Percentiles rank a stretch among this genome's conserved stretches.
phyloP scores from a whole-genome alignment of 2,888 invertebrate genomes.

The Merodon equestris region DNA sequence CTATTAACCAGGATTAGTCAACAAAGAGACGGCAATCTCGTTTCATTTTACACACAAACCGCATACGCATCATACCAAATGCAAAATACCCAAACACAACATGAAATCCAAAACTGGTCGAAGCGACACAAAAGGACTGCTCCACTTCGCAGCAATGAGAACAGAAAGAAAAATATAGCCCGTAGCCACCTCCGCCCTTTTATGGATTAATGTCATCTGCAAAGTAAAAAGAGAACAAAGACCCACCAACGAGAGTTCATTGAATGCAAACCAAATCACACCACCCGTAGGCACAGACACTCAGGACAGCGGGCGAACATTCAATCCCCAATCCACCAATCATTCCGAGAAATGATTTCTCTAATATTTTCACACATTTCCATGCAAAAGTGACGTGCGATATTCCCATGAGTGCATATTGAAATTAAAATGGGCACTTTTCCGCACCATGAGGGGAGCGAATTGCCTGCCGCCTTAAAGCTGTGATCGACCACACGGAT shows the following conservation, averaged over 20 bases:
- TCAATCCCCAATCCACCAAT: too few species aligned
- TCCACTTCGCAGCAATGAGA: too few species aligned
- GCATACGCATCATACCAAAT: too few species aligned
- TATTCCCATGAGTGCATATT: not conserved
- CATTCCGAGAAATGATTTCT: too few species aligned
- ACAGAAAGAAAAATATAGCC: conserved; percentile 7
- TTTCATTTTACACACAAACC: not conserved
- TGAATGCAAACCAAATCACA: not conserved
- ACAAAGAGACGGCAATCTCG: not conserved
- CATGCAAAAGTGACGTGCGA: too few species aligned
- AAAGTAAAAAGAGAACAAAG: conserved; percentile 40
- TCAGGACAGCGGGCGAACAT: too few species aligned
- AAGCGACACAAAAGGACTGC: too few species aligned
- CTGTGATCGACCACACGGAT: conserved; percentile 46
- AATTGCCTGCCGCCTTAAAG: conserved; percentile 51
- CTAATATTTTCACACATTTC: too few species aligned
- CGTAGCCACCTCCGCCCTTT: conserved; percentile 50
- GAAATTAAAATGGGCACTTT: conserved; percentile 10
- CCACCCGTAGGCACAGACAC: too few species aligned
- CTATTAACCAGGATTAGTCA: conserved; percentile 1
- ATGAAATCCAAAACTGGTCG: too few species aligned
- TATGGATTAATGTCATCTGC: conserved; percentile 45
- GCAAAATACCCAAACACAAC: too few species aligned
- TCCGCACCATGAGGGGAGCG: conserved; percentile 54
- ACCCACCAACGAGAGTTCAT: not conserved